Percentiles rank a stretch among this genome's conserved stretches.
Evolutionary conservation across 2,113 vertebrate species (phyloP).

Genomic region (Aphyosemion australe): DNA sequence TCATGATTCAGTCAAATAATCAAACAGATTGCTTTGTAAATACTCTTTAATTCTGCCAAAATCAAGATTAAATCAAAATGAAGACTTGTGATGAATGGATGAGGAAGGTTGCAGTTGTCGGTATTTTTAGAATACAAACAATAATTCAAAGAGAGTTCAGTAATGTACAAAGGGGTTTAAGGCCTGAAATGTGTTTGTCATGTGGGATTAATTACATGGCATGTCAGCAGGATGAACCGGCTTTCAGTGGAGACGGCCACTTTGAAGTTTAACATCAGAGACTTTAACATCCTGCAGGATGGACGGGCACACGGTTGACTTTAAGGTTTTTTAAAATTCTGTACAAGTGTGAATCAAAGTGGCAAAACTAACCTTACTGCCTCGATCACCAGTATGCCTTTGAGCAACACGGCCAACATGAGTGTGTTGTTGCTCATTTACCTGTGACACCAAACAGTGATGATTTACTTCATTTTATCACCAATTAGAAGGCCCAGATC

Average conservation of each 20-base stretch:
- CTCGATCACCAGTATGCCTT: not conserved
- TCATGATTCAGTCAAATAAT: not conserved
- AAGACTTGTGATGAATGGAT: not conserved
- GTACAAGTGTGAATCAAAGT: not conserved
- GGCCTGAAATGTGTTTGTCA: not conserved
- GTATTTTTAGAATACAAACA: not conserved
- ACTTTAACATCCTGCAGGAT: not conserved
- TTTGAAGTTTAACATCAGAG: conserved; percentile 35
- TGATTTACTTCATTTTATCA: no score
- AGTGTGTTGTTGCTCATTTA: no score
- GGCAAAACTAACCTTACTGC: not conserved
- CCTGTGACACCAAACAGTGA: no score
- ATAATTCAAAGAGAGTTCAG: no score
- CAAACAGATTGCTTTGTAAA: not conserved
- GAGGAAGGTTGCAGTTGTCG: not conserved
- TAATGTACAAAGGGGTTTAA: no score
- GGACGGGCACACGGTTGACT: conserved; percentile 20
- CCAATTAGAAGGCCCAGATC: no score
- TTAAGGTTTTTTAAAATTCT: not conserved
- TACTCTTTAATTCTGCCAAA: not conserved
- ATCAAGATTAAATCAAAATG: not conserved
- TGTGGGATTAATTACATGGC: conserved; percentile 15
- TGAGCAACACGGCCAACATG: no score
- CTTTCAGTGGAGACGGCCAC: conserved; percentile 5
- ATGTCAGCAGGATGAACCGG: conserved; percentile 22